phyloP scores from a whole-genome alignment of 2,113 vertebrate species.

The Hippocampus barbouri region DNA sequence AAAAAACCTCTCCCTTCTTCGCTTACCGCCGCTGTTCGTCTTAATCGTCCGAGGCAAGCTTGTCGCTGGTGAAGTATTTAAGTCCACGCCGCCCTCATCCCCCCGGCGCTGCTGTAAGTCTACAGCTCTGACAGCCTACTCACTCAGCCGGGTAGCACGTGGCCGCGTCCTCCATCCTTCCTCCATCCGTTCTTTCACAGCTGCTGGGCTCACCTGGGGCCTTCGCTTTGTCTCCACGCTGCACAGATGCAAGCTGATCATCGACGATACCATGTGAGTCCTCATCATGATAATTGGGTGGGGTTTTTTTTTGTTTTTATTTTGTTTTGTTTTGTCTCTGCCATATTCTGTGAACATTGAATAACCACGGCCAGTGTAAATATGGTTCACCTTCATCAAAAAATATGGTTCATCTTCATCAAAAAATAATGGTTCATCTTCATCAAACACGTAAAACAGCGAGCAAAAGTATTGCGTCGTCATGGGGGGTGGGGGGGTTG shows the following conservation, averaged over 20 bases:
- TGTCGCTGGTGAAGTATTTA: slow-evolving; percentile 53
- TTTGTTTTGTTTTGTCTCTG: not conserved
- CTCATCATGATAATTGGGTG: not conserved
- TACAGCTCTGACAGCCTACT: slow-evolving; percentile 32
- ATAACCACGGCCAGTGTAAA: not conserved
- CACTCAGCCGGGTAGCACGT: slow-evolving; percentile 15
- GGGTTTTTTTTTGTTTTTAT: not conserved
- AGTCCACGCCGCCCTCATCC: slow-evolving; percentile 26
- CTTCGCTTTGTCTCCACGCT: not conserved
- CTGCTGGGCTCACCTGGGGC: not conserved
- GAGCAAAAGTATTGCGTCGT: not conserved
- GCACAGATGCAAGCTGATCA: not conserved
- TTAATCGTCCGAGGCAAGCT: slow-evolving; percentile 49
- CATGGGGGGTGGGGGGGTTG: no score
- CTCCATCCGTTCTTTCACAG: slow-evolving; percentile 1
- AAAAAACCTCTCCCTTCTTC: slow-evolving; percentile 29
- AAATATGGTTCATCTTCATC: not conserved
- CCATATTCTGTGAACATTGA: not conserved
- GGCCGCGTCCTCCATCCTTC: slow-evolving; percentile 1
- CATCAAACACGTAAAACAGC: not conserved
- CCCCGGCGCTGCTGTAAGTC: slow-evolving; percentile 20
- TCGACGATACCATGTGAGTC: not conserved
- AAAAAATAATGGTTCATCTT: no score
- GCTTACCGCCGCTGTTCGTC: slow-evolving; percentile 50
- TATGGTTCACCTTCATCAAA: not conserved